Evolutionary conservation across 64 coral and sea anemone genomes (phyloP).

Genomic region (Astreopora myriophthalma): DNA sequence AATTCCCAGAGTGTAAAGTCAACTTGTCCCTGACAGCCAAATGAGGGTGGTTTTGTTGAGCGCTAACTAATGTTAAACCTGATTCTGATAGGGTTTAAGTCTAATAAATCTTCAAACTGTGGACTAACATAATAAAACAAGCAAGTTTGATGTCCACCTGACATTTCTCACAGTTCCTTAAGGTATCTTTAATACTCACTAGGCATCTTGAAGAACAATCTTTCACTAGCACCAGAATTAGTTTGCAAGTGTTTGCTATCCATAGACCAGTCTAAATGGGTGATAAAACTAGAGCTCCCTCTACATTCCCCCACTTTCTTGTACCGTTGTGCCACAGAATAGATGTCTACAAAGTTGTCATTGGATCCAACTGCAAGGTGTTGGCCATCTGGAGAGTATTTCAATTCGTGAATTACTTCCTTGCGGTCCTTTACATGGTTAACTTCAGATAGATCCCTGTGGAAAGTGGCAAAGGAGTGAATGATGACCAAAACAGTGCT

Average conservation of each 20-base stretch:
- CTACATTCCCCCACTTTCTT: slow-evolving; percentile 99
- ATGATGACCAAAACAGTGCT: background rate
- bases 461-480: background rate
- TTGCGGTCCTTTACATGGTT: slow-evolving; percentile 88
- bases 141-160: too few relatives aligned
- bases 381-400: slow-evolving; percentile 96
- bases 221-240: slow-evolving; percentile 94
- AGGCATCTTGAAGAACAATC: slow-evolving; percentile 98
- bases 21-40: too few relatives aligned
- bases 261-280: slow-evolving; percentile 98
- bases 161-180: too few relatives aligned
- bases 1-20: too few relatives aligned
- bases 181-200: slow-evolving; percentile 13
- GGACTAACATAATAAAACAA: too few relatives aligned
- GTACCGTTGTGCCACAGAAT: slow-evolving; percentile 87
- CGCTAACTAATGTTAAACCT: too few relatives aligned
- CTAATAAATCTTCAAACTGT: too few relatives aligned
- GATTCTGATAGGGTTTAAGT: too few relatives aligned
- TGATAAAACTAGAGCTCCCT: slow-evolving; percentile 98
- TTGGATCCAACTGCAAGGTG: slow-evolving; percentile 97
- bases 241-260: slow-evolving; percentile 98
- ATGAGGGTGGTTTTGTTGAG: too few relatives aligned
- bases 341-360: slow-evolving; percentile 99
- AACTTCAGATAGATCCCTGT: slow-evolving; percentile 94
- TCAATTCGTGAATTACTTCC: slow-evolving; percentile 98